These are phyloP conservation scores for Bombus affinis DNA, from an alignment of 1,140 invertebrate genomes.

Conservation along the genomic window DNA sequence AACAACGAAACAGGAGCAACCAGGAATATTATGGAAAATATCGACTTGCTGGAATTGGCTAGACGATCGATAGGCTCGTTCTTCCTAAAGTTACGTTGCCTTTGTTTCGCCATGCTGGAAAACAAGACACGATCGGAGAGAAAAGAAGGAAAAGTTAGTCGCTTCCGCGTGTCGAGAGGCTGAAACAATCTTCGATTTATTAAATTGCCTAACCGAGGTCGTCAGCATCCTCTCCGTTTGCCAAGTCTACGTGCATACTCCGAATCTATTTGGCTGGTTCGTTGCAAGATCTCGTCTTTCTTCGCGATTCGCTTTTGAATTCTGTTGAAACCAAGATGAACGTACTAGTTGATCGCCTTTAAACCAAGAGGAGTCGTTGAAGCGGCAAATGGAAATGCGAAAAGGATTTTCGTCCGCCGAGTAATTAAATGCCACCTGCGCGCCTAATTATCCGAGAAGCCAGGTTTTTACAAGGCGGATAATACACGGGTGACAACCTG, in stretches of 20 bases:
- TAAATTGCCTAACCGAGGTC: too few species aligned
- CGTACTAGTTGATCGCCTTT: too few species aligned
- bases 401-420: not conserved
- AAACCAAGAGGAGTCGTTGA: too few species aligned
- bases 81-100: not conserved
- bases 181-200: not conserved
- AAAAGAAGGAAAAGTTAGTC: not conserved
- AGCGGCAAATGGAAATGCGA: not conserved
- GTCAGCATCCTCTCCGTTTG: too few species aligned
- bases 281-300: too few species aligned
- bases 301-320: too few species aligned
- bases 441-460: not conserved
- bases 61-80: not conserved
- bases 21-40: not conserved
- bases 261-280: too few species aligned
- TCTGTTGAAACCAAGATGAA: too few species aligned
- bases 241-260: too few species aligned
- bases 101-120: not conserved
- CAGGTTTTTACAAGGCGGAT: not conserved
- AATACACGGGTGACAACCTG: not conserved
- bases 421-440: not conserved
- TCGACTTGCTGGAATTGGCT: not conserved
- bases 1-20: not conserved
- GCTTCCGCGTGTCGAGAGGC: not conserved
- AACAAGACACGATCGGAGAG: fast-evolving